Evolutionary conservation across 37 sponge, comb jelly and placozoan species (phyloP).

Genomic region (Eunapius fragilis): DNA sequence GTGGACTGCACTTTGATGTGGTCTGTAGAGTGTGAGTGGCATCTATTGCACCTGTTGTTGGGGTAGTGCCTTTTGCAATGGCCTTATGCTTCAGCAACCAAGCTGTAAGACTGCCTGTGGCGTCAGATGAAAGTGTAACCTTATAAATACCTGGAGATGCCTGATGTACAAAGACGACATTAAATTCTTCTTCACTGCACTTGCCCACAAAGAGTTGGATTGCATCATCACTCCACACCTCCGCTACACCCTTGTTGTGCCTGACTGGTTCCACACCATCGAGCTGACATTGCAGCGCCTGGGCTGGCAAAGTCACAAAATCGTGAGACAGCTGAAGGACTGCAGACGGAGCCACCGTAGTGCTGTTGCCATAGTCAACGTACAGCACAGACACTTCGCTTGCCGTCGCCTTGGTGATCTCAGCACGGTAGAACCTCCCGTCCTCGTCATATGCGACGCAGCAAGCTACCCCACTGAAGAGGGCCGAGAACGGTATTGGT

Average conservation of each 20-base stretch:
- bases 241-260: background rate
- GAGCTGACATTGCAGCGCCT: slow-evolving; percentile 55
- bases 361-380: slow-evolving; percentile 80
- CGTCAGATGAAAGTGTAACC: background rate
- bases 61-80: background rate
- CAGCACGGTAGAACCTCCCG: slow-evolving; percentile 46
- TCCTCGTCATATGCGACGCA: slow-evolving; percentile 42
- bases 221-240: background rate
- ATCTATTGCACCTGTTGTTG: background rate
- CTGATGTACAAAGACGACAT: background rate
- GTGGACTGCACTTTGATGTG: background rate
- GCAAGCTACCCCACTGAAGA: slow-evolving; percentile 59
- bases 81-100: background rate
- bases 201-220: background rate
- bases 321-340: slow-evolving; percentile 16
- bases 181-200: background rate
- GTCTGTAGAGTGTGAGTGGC: too few relatives aligned
- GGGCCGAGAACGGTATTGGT: slow-evolving; percentile 13
- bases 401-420: slow-evolving; percentile 3
- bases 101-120: background rate
- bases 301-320: slow-evolving; percentile 26
- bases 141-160: background rate
- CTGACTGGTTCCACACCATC: slow-evolving; percentile 42
- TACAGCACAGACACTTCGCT: slow-evolving; percentile 54
- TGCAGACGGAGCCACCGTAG: background rate